Conservation (phyloP, 2,888 invertebrate genomes). For the Steinernema carpocapsae region DNA sequence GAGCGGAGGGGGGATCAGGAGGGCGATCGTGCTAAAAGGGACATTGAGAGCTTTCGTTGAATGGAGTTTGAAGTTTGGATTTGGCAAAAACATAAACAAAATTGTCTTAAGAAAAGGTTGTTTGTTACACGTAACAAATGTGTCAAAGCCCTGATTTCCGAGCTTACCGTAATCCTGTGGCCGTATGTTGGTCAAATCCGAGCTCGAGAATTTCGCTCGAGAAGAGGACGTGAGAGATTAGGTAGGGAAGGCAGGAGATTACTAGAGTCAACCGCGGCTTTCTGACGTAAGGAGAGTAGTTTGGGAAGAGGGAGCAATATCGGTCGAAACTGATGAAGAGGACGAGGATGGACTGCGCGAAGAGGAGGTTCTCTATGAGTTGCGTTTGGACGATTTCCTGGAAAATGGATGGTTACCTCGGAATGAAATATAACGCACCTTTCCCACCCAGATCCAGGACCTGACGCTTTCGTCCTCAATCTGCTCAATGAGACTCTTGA, state of each 20-base stretch:
- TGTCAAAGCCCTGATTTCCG: too few species aligned
- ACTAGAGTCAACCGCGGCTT: conserved; percentile 23
- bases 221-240: conserved; percentile 44
- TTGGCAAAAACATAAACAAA: too few species aligned
- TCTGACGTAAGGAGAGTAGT: conserved; percentile 43
- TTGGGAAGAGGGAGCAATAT: conserved; percentile 48
- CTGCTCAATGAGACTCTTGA: conserved; percentile 48
- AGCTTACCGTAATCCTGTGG: conserved; percentile 22
- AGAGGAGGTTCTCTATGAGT: conserved; percentile 47
- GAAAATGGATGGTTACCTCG: background rate
- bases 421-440: conserved; percentile 3
- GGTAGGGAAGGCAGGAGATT: conserved; percentile 44
- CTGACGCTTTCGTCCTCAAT: conserved; percentile 36
- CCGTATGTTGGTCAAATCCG: background rate
- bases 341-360: conserved; percentile 46
- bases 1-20: conserved; percentile 44
- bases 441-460: conserved; percentile 14
- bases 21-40: conserved; percentile 41
- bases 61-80: too few species aligned
- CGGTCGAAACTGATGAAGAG: conserved; percentile 47
- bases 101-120: too few species aligned
- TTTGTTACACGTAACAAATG: too few species aligned
- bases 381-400: conserved; percentile 47
- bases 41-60: too few species aligned
- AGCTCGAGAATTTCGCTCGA: background rate